phyloP scores from a whole-genome alignment of 2,888 invertebrate species.

The Seira sanloemensis region DNA sequence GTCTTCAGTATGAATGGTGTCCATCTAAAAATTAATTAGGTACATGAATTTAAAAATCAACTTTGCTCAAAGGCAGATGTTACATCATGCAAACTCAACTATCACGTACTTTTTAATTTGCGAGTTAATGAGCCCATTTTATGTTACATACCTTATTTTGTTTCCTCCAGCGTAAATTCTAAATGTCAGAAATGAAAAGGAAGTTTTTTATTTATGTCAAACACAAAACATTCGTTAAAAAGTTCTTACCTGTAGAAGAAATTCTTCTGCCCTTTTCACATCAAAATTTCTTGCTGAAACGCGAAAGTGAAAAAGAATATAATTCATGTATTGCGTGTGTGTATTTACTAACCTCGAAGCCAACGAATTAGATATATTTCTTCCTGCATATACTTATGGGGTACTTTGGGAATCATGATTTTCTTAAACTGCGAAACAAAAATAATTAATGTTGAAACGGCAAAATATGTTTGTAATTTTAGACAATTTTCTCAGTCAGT shows the following conservation, averaged over 20 bases:
- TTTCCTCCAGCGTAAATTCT: slow-evolving; percentile 50
- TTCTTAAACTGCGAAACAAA: slow-evolving; percentile 25
- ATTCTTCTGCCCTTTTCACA: slow-evolving; percentile 38
- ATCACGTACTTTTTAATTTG: too few relatives aligned
- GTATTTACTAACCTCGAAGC: slow-evolving; percentile 27
- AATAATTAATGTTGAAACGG: too few relatives aligned
- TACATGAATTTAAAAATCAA: not conserved
- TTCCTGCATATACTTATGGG: slow-evolving; percentile 44
- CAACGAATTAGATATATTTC: slow-evolving; percentile 47
- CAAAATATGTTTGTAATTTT: too few relatives aligned
- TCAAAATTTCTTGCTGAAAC: slow-evolving; percentile 45
- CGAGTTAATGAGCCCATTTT: too few relatives aligned
- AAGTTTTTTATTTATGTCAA: not conserved
- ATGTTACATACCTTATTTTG: slow-evolving; percentile 18
- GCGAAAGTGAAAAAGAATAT: not conserved
- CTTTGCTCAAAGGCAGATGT: not conserved
- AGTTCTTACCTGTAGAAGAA: slow-evolving; percentile 31
- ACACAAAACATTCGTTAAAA: not conserved
- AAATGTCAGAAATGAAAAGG: not conserved
- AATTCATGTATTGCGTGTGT: not conserved
- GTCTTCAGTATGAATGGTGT: slow-evolving; percentile 41
- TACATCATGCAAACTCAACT: not conserved
- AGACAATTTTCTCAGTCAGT: not conserved
- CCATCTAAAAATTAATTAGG: slow-evolving; percentile 9
- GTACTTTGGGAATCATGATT: slow-evolving; percentile 29